These are phyloP conservation scores for Cyprinella venusta DNA, from an alignment of 2,797 vertebrate species.

Conservation along the genomic window DNA sequence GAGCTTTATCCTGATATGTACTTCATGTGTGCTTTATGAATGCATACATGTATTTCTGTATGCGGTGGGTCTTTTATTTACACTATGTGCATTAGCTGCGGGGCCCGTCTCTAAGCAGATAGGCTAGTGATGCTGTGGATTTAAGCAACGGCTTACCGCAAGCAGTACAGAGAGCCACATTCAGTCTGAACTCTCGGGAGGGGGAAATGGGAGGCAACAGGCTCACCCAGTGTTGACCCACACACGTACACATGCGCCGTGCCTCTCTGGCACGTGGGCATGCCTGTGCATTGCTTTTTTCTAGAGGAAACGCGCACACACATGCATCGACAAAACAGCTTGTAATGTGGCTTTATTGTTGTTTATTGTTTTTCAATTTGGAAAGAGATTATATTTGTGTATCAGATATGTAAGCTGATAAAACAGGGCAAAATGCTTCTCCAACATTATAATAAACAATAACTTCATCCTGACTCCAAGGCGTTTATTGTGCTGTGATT, in stretches of 20 bases:
- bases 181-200: constrained; percentile 42
- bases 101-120: constrained; percentile 48
- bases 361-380: not conserved
- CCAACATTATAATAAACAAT: not conserved
- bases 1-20: not conserved
- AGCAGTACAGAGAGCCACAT: constrained; percentile 52
- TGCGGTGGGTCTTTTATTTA: constrained; percentile 15
- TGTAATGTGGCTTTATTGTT: too few relatives aligned
- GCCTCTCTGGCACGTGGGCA: constrained; percentile 27
- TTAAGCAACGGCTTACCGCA: constrained; percentile 51
- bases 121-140: constrained; percentile 54
- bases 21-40: not conserved
- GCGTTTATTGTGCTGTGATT: constrained; percentile 4
- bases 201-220: constrained; percentile 11
- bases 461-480: not conserved
- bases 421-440: not conserved
- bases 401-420: not conserved
- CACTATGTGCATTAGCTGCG: constrained; percentile 42
- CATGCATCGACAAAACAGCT: too few relatives aligned
- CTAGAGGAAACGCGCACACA: not conserved
- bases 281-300: constrained; percentile 37
- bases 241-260: constrained; percentile 11
- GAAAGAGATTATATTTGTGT: not conserved
- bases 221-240: constrained; percentile 18
- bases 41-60: not conserved